phyloP scores from a whole-genome alignment of 2,797 vertebrate species.

The Rhynchonycteris naso region DNA sequence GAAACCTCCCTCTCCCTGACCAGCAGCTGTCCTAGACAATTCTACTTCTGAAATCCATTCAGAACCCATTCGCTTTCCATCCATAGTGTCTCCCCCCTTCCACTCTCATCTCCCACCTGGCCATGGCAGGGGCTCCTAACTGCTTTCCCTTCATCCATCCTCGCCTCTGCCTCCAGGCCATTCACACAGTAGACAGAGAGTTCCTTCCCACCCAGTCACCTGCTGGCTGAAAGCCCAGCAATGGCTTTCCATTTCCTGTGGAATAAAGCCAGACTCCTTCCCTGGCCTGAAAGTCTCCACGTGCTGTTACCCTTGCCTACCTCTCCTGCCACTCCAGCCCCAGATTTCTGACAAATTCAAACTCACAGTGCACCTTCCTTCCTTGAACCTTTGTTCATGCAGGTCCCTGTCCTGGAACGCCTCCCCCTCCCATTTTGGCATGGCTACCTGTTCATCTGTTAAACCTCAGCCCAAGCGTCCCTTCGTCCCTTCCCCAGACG shows the following conservation, averaged over 20 bases:
- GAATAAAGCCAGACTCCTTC: not conserved
- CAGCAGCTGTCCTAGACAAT: not conserved
- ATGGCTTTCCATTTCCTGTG: not conserved
- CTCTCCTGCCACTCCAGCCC: not conserved
- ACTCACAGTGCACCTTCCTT: not conserved
- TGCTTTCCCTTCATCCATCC: not conserved
- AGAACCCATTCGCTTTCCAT: not conserved
- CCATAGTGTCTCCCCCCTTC: too few relatives aligned
- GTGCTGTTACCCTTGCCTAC: not conserved
- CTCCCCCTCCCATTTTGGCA: not conserved
- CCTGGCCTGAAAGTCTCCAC: not conserved
- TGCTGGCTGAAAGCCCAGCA: not conserved
- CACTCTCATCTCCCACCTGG: not conserved
- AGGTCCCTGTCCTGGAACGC: not conserved
- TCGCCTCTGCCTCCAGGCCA: not conserved
- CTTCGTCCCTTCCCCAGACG: not conserved
- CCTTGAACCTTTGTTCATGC: not conserved
- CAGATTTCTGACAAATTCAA: not conserved
- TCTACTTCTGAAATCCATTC: not conserved
- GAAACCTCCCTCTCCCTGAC: not conserved
- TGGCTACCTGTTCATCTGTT: not conserved
- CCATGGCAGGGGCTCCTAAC: not conserved
- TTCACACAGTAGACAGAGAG: not conserved
- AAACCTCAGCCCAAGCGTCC: not conserved
- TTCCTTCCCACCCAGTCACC: not conserved